phyloP scores from a whole-genome alignment of 2,113 vertebrate genomes.

The Tragelaphus strepsiceros region DNA sequence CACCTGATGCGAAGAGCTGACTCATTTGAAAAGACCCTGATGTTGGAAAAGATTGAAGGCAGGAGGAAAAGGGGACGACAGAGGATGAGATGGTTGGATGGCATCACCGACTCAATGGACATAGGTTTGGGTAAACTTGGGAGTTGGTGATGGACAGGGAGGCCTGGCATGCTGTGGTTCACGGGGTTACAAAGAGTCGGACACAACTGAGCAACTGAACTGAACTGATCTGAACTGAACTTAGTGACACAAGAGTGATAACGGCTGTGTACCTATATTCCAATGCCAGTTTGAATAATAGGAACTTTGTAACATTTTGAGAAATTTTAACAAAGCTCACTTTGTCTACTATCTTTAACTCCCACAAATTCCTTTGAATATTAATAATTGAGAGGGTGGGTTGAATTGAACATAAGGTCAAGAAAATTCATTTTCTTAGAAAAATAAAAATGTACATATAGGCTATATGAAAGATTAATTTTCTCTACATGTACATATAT shows the following conservation, averaged over 20 bases:
- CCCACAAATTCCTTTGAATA: neutral
- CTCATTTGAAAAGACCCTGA: neutral
- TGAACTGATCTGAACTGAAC: neutral
- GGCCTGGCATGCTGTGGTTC: neutral
- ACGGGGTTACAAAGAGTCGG: fast-evolving
- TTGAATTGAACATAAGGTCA: neutral
- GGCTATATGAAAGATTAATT: neutral
- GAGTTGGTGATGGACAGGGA: neutral
- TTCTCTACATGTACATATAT: neutral
- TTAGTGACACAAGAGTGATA: neutral
- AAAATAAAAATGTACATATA: neutral
- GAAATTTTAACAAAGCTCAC: neutral
- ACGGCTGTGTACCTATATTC: neutral
- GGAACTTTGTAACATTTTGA: neutral
- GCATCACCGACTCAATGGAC: neutral
- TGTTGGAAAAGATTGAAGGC: neutral
- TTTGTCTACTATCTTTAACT: neutral
- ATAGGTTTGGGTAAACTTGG: neutral
- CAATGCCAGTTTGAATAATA: neutral
- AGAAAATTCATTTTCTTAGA: neutral
- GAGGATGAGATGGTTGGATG: neutral
- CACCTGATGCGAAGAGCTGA: neutral
- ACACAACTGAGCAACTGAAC: fast-evolving
- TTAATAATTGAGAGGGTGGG: neutral
- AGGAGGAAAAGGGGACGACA: neutral